Base-by-base conservation (phyloP, 1,140 invertebrate genomes). In the Sminthurides bifidus region DNA sequence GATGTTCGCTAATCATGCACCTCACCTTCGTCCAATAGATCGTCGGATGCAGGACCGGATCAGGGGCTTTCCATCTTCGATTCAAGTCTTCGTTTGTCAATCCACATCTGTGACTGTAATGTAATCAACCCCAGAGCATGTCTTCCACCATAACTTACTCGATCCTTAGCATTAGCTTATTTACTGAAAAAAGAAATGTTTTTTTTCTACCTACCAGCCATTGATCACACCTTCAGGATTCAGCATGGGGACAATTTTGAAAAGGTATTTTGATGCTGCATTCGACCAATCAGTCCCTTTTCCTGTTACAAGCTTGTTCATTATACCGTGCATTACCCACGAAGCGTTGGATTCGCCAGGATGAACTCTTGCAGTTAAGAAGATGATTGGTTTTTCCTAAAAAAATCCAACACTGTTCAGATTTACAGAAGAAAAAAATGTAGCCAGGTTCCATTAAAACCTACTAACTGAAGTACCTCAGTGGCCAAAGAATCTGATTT, bases 301-400 rank as follows among this genome's bases (percentile, higher is more conserved):
- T 35, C 77, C 75, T 10, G 17, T 26, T 29, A 89, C 67, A 3
- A 92, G 71, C 58, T 76, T 81, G 21, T 81, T 73, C 50, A 92
- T 69, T 0, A 82, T 80, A 14, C 87, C 88, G 67, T 87, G 82
- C 83, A 92, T 88, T 38, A 91, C 80, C 85, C 86, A 92, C 0
- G 85, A 90, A 12, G 87, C 76, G 71, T 92, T 92, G 67, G 81
- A 85, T 70, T 92, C 89, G 1, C 88, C 87, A 6, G 89, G 89
- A 73, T 92, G 89, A 5, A 92, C 87, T 58, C 88, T 75, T 0
- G 82, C 79, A 5, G 84, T 84, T 17, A 92, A 71, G 67, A 91
- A 83, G 59, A 86, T 74, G 52, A 84, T 72, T 60, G n/a, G n/a
- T n/a, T n/a, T n/a, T n/a, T n/a, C n/a, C n/a, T n/a, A n/a, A n/a